phyloP scores from a whole-genome alignment of 2,797 vertebrate genomes.

The Notoglanidium macrostoma region DNA sequence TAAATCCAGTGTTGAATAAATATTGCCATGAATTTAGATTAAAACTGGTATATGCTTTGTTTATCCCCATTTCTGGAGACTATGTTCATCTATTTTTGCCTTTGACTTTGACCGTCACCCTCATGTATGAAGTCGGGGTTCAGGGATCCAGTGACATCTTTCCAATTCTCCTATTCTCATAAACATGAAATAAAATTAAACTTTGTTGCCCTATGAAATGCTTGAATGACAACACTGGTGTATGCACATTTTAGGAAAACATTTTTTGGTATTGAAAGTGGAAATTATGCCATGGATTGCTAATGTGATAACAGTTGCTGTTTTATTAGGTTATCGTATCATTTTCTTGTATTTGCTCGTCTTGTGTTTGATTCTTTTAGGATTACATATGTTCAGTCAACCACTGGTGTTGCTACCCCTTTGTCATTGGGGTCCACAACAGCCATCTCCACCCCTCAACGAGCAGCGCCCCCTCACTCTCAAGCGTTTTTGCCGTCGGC shows the following conservation, averaged over 20 bases:
- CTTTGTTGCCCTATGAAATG: neutral
- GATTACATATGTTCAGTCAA: slow-evolving; percentile 88
- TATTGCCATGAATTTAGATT: neutral
- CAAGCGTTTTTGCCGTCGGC: slow-evolving; percentile 74
- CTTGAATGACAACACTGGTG: neutral
- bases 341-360: neutral
- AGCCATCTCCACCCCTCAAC: slow-evolving; percentile 68
- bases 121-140: neutral
- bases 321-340: neutral
- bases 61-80: neutral
- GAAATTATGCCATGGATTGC: neutral
- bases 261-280: neutral
- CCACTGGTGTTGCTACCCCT: slow-evolving; percentile 68
- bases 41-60: neutral
- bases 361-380: slow-evolving; percentile 63
- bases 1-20: neutral
- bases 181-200: neutral
- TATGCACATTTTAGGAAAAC: neutral
- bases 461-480: slow-evolving; percentile 65
- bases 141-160: neutral
- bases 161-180: neutral
- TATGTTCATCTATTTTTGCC: neutral
- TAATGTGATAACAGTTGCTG: neutral
- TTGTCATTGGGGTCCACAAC: slow-evolving; percentile 70
- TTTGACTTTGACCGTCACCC: neutral